Conservation (phyloP, 92 coral and sea anemone species). For the Paragorgia papillata region DNA sequence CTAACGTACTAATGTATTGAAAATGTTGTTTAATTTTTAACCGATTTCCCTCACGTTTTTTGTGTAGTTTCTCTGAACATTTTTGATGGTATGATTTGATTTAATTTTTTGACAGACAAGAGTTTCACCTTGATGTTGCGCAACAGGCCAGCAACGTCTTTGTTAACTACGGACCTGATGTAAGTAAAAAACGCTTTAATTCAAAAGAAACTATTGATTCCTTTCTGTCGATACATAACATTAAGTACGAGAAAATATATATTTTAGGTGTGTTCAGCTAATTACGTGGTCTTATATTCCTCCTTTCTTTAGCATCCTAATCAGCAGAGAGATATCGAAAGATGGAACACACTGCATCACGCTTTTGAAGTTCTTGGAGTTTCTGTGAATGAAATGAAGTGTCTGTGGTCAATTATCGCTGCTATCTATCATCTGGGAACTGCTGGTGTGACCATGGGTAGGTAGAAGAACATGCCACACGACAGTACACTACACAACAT, state of each 20-base stretch:
- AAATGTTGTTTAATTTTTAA: too few species aligned
- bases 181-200: constrained; percentile 12
- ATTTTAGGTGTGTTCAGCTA: background rate
- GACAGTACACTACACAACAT: too few species aligned
- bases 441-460: constrained; percentile 88
- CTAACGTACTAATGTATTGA: too few species aligned
- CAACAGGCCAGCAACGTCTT: constrained; percentile 72
- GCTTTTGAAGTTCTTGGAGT: constrained; percentile 86
- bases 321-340: constrained; percentile 64
- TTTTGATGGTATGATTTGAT: background rate
- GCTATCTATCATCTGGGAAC: constrained; percentile 93
- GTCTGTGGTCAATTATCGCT: constrained; percentile 86
- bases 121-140: constrained; percentile 78
- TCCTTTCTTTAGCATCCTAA: constrained; percentile 63
- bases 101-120: constrained; percentile 79
- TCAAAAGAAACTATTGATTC: background rate
- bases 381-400: constrained; percentile 76
- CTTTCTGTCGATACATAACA: too few species aligned
- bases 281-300: background rate
- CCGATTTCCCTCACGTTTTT: too few species aligned
- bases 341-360: constrained; percentile 94
- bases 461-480: constrained; percentile 15
- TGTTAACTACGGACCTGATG: constrained; percentile 13
- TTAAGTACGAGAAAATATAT: background rate
- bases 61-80: background rate